phyloP scores from a whole-genome alignment of 2,797 vertebrate genomes.

The Clarias pachynema region DNA sequence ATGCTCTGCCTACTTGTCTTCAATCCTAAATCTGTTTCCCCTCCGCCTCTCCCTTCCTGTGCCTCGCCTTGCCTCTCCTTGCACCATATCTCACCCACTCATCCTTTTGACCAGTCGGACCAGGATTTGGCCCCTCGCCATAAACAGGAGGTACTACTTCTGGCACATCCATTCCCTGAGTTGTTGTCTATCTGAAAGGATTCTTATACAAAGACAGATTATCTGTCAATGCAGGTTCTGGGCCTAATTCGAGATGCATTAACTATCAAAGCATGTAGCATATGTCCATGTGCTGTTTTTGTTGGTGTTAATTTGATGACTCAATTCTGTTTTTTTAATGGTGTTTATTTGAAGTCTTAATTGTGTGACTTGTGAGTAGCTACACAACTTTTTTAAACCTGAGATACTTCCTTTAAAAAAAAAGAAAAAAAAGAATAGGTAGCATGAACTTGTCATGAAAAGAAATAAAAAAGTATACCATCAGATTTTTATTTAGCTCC shows the following conservation, averaged over 20 bases:
- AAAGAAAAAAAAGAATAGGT: constrained; percentile 17
- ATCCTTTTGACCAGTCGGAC: constrained; percentile 83
- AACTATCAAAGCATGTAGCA: constrained; percentile 45
- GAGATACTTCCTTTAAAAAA: background rate
- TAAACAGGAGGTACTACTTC: constrained; percentile 95
- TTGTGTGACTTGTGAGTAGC: background rate
- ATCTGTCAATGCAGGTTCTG: constrained; percentile 36
- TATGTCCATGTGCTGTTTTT: constrained; percentile 40
- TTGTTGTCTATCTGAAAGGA: constrained; percentile 56
- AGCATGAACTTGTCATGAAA: background rate
- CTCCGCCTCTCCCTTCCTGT: constrained; percentile 49
- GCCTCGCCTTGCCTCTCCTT: constrained; percentile 60
- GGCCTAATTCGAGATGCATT: constrained; percentile 37
- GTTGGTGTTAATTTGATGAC: background rate
- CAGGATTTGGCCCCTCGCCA: constrained; percentile 91
- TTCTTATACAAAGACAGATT: constrained; percentile 47
- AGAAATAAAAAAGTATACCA: background rate
- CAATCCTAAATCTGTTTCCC: constrained; percentile 63
- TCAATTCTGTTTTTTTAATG: background rate
- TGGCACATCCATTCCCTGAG: constrained; percentile 58
- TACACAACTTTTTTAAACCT: background rate
- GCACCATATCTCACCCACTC: constrained; percentile 53
- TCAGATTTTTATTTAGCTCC: background rate
- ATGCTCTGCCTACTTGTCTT: constrained; percentile 71
- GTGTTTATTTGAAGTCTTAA: background rate